These are phyloP conservation scores for Myiothlypis coronata DNA, from an alignment of 2,797 vertebrate species.

Conservation along the genomic window DNA sequence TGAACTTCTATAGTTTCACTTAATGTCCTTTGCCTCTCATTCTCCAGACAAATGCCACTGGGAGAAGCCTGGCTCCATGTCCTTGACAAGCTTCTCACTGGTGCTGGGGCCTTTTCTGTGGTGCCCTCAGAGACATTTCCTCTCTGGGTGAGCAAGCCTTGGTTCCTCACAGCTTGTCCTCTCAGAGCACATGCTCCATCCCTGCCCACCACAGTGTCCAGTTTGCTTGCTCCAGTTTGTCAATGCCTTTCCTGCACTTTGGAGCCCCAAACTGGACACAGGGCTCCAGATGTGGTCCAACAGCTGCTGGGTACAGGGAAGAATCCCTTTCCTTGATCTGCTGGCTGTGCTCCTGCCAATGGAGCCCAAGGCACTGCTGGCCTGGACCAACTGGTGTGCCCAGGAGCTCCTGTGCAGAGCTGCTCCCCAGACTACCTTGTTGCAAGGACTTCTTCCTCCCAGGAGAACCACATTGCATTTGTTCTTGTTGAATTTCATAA, in stretches of 20 bases:
- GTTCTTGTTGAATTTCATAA: slow-evolving; percentile 20
- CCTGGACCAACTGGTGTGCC: no score
- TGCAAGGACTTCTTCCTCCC: background rate
- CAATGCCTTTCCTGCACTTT: rapidly evolving
- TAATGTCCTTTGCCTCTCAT: background rate
- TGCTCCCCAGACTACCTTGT: background rate
- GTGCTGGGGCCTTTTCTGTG: background rate
- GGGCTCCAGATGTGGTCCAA: background rate
- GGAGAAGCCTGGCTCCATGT: background rate
- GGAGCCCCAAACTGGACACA: rapidly evolving
- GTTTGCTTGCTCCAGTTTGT: background rate
- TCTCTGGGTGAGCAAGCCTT: background rate
- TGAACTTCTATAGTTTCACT: background rate
- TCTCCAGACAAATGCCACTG: rapidly evolving
- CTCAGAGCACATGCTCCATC: rapidly evolving
- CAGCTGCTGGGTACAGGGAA: background rate
- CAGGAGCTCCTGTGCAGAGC: background rate
- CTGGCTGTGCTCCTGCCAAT: background rate
- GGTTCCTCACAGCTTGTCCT: background rate
- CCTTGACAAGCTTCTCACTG: background rate
- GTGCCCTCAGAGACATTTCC: background rate
- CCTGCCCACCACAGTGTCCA: rapidly evolving
- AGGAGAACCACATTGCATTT: rapidly evolving
- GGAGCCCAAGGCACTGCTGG: background rate
- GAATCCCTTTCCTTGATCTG: background rate